Percentiles rank a stretch among this genome's conserved stretches.
Conservation (phyloP, 2,113 vertebrate genomes). For the Progne subis region DNA sequence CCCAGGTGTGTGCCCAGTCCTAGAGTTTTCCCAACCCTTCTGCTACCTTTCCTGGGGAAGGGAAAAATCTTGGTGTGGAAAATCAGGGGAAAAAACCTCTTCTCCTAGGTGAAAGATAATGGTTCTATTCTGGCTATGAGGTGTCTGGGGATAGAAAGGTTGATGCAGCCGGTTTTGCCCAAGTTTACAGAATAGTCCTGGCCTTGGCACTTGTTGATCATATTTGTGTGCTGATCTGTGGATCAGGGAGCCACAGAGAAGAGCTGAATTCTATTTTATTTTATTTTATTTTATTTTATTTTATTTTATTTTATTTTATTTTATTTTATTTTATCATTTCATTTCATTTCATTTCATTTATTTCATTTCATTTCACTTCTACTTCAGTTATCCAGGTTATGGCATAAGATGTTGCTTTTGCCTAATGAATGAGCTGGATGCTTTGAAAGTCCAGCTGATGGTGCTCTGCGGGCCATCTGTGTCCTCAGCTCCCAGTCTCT, state of each 20-base stretch:
- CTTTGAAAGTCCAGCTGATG: not conserved
- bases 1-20: not conserved
- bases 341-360: not conserved
- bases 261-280: not conserved
- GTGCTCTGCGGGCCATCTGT: not conserved
- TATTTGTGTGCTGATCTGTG: not conserved
- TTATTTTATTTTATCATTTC: not conserved
- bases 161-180: not conserved
- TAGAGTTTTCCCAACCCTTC: not conserved
- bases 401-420: not conserved
- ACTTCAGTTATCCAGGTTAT: not conserved
- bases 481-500: not conserved
- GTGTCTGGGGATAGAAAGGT: not conserved
- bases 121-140: not conserved
- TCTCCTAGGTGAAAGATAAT: not conserved
- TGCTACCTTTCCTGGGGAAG: not conserved
- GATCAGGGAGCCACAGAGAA: not conserved
- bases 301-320: not conserved
- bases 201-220: not conserved
- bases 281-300: not conserved
- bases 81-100: not conserved
- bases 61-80: not conserved
- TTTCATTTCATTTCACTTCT: not conserved
- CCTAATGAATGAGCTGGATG: not conserved
- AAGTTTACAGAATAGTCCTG: not conserved